phyloP scores from a whole-genome alignment of 2,888 invertebrate genomes.

The Anoplius nigerrimus region DNA sequence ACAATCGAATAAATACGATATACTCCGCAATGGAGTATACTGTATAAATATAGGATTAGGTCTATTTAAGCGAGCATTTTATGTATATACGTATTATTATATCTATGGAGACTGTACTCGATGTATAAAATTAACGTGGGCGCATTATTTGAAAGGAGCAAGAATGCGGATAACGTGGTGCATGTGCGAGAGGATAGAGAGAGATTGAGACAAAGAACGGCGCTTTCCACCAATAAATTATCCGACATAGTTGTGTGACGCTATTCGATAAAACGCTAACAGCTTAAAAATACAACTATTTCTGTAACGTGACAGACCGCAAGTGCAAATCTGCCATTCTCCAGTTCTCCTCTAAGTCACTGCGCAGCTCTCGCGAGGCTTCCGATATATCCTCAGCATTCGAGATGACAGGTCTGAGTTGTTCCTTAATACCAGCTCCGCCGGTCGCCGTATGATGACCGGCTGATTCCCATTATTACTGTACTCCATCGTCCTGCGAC shows the following conservation, averaged over 20 bases:
- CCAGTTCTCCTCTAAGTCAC: constrained; percentile 31
- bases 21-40: constrained; percentile 28
- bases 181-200: too few relatives aligned
- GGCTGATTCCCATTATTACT: constrained; percentile 71
- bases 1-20: constrained; percentile 10
- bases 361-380: constrained; percentile 60
- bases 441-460: constrained; percentile 61
- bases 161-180: neutral
- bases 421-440: constrained; percentile 23
- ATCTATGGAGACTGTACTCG: constrained; percentile 16
- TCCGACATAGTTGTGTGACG: too few relatives aligned
- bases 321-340: neutral
- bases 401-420: constrained; percentile 41
- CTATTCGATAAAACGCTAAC: neutral
- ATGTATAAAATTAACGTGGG: constrained; percentile 1
- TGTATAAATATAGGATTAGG: constrained; percentile 41
- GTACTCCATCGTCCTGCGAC: constrained; percentile 69
- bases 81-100: constrained; percentile 21
- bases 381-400: constrained; percentile 57
- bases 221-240: neutral
- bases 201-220: neutral
- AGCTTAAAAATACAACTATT: neutral
- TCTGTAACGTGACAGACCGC: neutral
- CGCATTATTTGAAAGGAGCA: constrained; percentile 5
- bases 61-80: constrained; percentile 34